Conservation (phyloP, 2,888 invertebrate species). For the Gari tellinella region DNA sequence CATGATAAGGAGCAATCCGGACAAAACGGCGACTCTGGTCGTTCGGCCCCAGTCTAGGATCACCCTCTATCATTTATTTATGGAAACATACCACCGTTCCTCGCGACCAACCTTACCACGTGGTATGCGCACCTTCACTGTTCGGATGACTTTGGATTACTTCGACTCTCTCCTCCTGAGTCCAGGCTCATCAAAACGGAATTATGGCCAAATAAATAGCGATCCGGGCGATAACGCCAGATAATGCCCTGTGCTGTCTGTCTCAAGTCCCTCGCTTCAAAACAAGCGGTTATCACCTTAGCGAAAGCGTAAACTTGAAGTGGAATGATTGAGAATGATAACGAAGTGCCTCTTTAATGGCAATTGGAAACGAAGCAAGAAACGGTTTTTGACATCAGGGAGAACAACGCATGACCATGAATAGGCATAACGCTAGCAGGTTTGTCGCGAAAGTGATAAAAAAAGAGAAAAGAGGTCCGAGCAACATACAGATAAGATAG, state of each 20-base stretch:
- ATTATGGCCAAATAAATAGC: slow-evolving; percentile 60
- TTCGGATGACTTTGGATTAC: slow-evolving; percentile 47
- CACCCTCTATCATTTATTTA: slow-evolving; percentile 57
- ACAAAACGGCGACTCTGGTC: slow-evolving; percentile 57
- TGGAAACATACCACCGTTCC: slow-evolving; percentile 48
- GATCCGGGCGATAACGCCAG: slow-evolving; percentile 45
- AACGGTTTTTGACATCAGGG: too few relatives aligned
- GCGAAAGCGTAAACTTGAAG: neutral
- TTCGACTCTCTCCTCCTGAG: slow-evolving; percentile 34
- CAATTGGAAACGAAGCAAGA: too few relatives aligned
- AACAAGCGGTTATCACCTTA: slow-evolving; percentile 1
- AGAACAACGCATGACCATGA: too few relatives aligned
- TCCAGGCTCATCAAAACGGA: slow-evolving; percentile 51
- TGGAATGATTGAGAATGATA: slow-evolving; percentile 5
- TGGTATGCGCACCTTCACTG: slow-evolving; percentile 46
- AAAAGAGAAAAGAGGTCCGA: neutral
- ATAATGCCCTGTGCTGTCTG: slow-evolving; percentile 7
- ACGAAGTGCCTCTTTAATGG: neutral
- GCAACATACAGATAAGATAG: slow-evolving; percentile 15
- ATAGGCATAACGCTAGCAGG: neutral
- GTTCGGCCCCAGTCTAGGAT: slow-evolving; percentile 41
- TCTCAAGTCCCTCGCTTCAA: neutral
- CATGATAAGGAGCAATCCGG: slow-evolving; percentile 47
- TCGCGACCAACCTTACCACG: slow-evolving; percentile 38
- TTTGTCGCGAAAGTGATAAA: neutral